phyloP scores from a whole-genome alignment of 2,797 vertebrate genomes.

The Gallinago nigripennis region DNA sequence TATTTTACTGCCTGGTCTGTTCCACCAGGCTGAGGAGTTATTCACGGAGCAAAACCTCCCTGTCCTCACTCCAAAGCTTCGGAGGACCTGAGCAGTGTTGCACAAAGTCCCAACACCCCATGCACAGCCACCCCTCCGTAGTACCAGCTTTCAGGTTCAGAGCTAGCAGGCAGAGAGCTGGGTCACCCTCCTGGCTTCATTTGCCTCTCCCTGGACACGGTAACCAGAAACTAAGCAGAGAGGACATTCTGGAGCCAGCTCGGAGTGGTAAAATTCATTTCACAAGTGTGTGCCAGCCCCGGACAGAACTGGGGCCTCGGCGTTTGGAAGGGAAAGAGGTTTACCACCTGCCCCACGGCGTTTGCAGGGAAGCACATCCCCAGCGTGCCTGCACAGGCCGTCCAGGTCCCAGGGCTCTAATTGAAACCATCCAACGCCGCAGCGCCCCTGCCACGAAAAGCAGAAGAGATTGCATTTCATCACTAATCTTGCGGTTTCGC shows the following conservation, averaged over 20 bases:
- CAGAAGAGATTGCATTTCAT: neutral
- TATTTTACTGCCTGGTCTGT: slow-evolving; percentile 21
- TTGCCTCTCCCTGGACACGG: neutral
- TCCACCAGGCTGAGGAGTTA: neutral
- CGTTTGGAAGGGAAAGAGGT: neutral
- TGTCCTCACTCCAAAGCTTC: neutral
- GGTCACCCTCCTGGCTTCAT: neutral
- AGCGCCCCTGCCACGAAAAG: neutral
- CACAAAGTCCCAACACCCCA: neutral
- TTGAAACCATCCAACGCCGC: neutral
- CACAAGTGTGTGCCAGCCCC: neutral
- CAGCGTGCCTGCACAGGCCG: rapidly evolving
- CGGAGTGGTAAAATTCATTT: neutral
- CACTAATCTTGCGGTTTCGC: neutral
- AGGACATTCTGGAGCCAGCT: neutral
- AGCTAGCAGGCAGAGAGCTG: neutral
- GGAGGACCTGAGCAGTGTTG: neutral
- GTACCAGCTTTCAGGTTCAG: neutral
- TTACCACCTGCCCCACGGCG: neutral
- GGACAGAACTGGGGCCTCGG: neutral
- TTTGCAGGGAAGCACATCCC: rapidly evolving
- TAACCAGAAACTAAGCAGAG: neutral
- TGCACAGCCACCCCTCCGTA: neutral
- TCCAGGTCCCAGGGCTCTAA: neutral
- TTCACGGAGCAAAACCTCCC: neutral